These are phyloP conservation scores for Scortum barcoo DNA, from an alignment of 2,113 vertebrate species.

Conservation along the genomic window DNA sequence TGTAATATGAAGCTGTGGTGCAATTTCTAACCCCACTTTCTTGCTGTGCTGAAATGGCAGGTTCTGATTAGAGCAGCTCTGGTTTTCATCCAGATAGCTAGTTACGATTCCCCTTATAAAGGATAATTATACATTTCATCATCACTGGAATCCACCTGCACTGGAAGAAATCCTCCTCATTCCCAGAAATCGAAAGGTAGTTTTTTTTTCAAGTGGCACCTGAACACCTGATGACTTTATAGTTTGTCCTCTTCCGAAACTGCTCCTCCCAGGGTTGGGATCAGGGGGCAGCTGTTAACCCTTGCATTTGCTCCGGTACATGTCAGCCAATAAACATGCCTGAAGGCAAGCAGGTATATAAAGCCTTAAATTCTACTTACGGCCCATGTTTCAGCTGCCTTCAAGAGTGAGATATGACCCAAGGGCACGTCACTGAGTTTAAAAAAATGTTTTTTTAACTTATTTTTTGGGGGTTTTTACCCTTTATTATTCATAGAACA, in stretches of 20 bases:
- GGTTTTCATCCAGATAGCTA: conserved; percentile 43
- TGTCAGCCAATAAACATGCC: conserved; percentile 26
- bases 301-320: conserved; percentile 14
- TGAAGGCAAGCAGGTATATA: conserved; percentile 6
- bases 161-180: background rate
- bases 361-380: background rate
- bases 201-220: background rate
- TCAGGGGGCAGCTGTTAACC: conserved; percentile 19
- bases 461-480: too few species aligned
- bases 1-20: conserved; percentile 4
- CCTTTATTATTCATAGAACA: too few species aligned
- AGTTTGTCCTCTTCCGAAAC: conserved; percentile 31
- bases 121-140: conserved; percentile 22
- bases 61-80: conserved; percentile 42
- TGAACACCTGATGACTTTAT: conserved; percentile 41
- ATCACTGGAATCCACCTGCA: conserved; percentile 28
- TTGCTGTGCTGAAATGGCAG: conserved; percentile 17
- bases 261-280: conserved; percentile 8
- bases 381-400: background rate
- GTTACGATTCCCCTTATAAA: conserved; percentile 1
- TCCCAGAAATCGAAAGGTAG: conserved; percentile 9
- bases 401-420: background rate
- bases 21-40: background rate
- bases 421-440: background rate
- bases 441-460: too few species aligned